Base-by-base conservation (phyloP, 2,797 vertebrate species). In the Brachyrhaphis roseni region DNA sequence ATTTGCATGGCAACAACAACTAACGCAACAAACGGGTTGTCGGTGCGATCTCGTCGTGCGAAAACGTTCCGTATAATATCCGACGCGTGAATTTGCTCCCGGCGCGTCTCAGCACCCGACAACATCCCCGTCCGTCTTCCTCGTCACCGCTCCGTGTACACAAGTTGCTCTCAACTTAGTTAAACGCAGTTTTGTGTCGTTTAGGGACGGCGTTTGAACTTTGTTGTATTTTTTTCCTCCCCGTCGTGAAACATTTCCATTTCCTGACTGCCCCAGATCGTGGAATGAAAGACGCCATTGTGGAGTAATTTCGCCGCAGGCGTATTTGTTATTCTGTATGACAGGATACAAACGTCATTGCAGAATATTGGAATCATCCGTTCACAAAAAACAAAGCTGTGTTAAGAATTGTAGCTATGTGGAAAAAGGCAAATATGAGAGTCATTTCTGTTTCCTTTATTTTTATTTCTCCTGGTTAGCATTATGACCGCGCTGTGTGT, bases 261-360 rank as follows among this genome's bases (percentile, higher is more conserved):
- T 95, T 95, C 91, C 94, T 93, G 92, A 88, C 89, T 95, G 95
- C 89, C 94, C 95, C 90, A 94, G 94, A 95, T 95, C 92, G 78
- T 86, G 84, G 89, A 86, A 94, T 95, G 94, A 96, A 95, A 96
- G 96, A 93, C 96, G 96, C 96, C 96, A 97, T 97, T 97, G 96
- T 97, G 94, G 95, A 95, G 92, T 94, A 90, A 93, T 91, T 91
- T 91, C 43, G 95, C 96, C 96, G 72, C 77, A 78, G 95, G 95
- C 95, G 86, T 90, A 92, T 94, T 92, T 86, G 86, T 89, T 90
- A 74, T 87, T 90, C 90, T 90, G 85, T 92, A 81, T 93, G 83
- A 94, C 93, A 93, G 91, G 92, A 91, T 93, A 88, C 82, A 80
- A 86, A 91, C 92, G 92, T 91, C 93, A 91, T 84, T 90, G 92